Percentiles rank a stretch among this genome's conserved stretches.
Conservation (phyloP, 1,140 invertebrate genomes). For the Manduca sexta region DNA sequence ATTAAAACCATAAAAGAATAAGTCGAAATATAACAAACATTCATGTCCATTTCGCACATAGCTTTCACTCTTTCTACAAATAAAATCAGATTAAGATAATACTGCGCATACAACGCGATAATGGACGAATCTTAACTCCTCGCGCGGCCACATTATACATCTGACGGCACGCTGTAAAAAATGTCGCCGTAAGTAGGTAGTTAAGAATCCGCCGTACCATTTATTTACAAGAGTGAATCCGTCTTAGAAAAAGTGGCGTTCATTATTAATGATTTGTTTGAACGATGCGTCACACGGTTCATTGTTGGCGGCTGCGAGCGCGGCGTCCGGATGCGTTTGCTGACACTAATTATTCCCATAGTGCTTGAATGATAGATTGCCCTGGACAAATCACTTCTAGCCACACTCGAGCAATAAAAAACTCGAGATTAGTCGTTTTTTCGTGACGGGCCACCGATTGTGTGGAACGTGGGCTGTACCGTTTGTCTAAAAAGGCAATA, state of each 20-base stretch:
- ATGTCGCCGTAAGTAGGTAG: conserved; percentile 64
- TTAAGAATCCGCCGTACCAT: conserved; percentile 61
- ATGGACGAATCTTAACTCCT: too few relatives aligned
- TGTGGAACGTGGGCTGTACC: conserved; percentile 40
- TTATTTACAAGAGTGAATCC: conserved; percentile 61
- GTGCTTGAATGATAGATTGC: conserved; percentile 66
- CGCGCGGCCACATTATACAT: conserved; percentile 24
- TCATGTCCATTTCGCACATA: too few relatives aligned
- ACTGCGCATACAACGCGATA: too few relatives aligned
- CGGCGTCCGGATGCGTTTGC: conserved; percentile 54
- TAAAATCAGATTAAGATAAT: too few relatives aligned
- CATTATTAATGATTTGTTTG: conserved; percentile 69
- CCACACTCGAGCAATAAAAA: conserved; percentile 58
- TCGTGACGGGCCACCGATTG: conserved; percentile 39
- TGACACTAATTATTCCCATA: conserved; percentile 70
- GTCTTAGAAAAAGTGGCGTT: conserved; percentile 62
- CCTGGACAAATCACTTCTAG: conserved; percentile 64
- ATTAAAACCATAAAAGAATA: too few relatives aligned
- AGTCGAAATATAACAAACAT: too few relatives aligned
- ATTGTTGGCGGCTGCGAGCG: conserved; percentile 60
- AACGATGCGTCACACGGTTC: conserved; percentile 53
- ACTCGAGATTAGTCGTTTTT: conserved; percentile 50
- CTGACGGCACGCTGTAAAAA: conserved; percentile 39
- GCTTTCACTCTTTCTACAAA: too few relatives aligned
- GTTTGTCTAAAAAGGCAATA: conserved; percentile 50